Base-by-base conservation (phyloP, 2,113 vertebrate genomes). In the Lota lota region DNA sequence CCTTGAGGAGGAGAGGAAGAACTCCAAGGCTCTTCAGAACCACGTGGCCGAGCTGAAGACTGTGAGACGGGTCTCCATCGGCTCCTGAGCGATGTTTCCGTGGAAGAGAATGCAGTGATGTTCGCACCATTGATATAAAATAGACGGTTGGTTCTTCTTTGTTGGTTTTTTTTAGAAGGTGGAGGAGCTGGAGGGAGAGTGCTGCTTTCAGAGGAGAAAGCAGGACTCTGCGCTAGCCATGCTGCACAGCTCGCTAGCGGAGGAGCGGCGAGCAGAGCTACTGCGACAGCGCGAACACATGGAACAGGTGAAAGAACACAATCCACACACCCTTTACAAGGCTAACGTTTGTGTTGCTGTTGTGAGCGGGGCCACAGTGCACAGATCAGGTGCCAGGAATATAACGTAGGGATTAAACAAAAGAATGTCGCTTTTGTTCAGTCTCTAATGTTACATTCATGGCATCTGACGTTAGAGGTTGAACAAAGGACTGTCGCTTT, bases 31-130 rank as follows among this genome's bases (percentile, higher is more conserved):
- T 65, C 58, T 91, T 69, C 90, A 88, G 64, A 85, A 79, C 8
- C 77, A 91, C 86, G 79, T 83, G 1, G 59, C 53, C 63, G 80
- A 92, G 72, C 83, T 94, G 5, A 87, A 88, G 76, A 79, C 78
- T 72, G 94, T 95, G 65, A 83, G 91, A 14, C n/a, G 22, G 4
- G 7, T 19, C 22, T 33, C 67, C 57, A 20, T 0, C 19, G 62
- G 40, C 6, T 1, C 40, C 8, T 10, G 6, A 47, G 7, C 33
- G 16, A 7, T 21, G 40, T 12, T 10, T 47, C 40, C 40, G 33
- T 67, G 14, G 20, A 77, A 95, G 93, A 84, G 51, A 57, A 73
- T 93, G 56, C 65, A 12, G 40, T 47, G 40, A 11, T 47, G 7
- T 47, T 47, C 40, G 8, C 40, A 47, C 40, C 40, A 14, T 47